Evolutionary conservation across 2,888 invertebrate genomes (phyloP).

Genomic region (Cryptus armator): DNA sequence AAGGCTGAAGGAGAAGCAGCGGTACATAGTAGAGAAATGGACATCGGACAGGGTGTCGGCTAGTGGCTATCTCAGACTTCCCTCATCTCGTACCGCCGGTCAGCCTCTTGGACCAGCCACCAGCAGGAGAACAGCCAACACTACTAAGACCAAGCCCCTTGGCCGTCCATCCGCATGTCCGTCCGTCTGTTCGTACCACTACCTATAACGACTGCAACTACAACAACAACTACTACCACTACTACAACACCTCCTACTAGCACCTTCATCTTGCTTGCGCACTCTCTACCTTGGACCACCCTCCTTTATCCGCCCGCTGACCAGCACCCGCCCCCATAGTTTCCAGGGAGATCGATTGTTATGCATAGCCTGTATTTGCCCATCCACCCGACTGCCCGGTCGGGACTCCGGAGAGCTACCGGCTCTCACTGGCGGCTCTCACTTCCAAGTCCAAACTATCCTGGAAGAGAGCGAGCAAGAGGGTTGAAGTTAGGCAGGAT

Average conservation of each 20-base stretch:
- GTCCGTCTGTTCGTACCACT: conserved; percentile 47
- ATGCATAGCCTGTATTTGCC: conserved; percentile 85
- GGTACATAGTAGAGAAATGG: conserved; percentile 68
- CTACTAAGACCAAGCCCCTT: conserved; percentile 21
- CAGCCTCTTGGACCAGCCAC: conserved; percentile 54
- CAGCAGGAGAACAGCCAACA: conserved; percentile 56
- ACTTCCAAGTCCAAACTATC: conserved; percentile 54
- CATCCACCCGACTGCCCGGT: conserved; percentile 76
- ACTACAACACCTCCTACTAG: conserved; percentile 33
- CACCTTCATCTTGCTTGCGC: conserved; percentile 71
- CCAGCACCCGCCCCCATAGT: conserved; percentile 83
- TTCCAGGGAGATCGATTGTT: conserved; percentile 85
- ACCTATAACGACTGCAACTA: conserved; percentile 55
- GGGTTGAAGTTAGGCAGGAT: conserved; percentile 39
- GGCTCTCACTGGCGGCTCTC: conserved; percentile 22
- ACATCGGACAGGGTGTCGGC: conserved; percentile 82
- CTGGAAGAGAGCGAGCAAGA: conserved; percentile 54
- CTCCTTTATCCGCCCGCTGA: conserved; percentile 82
- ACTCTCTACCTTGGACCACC: conserved; percentile 71
- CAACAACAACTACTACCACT: conserved; percentile 53
- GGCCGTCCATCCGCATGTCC: conserved; percentile 55
- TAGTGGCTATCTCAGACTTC: conserved; percentile 82
- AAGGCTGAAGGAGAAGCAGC: conserved; percentile 18
- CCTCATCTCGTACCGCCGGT: conserved; percentile 70
- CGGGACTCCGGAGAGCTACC: conserved; percentile 53